phyloP scores from a whole-genome alignment of 2,797 vertebrate genomes.

The Megalops cyprinoides region DNA sequence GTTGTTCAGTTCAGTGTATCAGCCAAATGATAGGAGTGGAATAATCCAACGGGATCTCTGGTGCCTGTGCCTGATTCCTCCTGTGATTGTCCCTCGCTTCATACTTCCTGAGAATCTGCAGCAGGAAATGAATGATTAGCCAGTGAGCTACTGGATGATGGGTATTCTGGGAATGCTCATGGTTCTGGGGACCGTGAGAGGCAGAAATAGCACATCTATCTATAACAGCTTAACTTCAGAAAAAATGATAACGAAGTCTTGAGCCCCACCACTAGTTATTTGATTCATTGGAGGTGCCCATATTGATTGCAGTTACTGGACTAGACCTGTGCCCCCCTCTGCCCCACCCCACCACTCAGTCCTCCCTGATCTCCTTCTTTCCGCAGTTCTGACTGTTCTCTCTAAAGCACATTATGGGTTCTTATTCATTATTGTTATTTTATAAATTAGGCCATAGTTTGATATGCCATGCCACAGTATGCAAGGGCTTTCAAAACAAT shows the following conservation, averaged over 20 bases:
- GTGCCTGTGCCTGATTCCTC: neutral
- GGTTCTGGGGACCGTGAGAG: neutral
- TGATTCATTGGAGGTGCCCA: neutral
- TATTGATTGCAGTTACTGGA: neutral
- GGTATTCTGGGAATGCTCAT: neutral
- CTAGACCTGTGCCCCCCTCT: neutral
- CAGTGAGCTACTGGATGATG: neutral
- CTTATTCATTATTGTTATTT: neutral
- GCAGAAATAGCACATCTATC: neutral
- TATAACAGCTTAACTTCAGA: slow-evolving; percentile 13
- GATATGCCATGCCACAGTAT: neutral
- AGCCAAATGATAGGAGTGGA: neutral
- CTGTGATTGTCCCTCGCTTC: slow-evolving; percentile 4
- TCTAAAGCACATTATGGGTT: neutral
- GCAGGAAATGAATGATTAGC: neutral
- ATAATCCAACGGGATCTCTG: neutral
- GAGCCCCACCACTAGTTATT: neutral
- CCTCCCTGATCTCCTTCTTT: neutral
- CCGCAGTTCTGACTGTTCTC: neutral
- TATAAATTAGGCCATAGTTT: neutral
- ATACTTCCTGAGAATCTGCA: slow-evolving; percentile 8
- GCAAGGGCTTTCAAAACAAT: neutral
- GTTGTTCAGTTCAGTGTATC: neutral
- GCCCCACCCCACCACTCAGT: neutral
- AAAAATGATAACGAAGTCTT: neutral